Evolutionary conservation across 1,140 invertebrate species (phyloP).

Genomic region (Brachionus plicatilis): DNA sequence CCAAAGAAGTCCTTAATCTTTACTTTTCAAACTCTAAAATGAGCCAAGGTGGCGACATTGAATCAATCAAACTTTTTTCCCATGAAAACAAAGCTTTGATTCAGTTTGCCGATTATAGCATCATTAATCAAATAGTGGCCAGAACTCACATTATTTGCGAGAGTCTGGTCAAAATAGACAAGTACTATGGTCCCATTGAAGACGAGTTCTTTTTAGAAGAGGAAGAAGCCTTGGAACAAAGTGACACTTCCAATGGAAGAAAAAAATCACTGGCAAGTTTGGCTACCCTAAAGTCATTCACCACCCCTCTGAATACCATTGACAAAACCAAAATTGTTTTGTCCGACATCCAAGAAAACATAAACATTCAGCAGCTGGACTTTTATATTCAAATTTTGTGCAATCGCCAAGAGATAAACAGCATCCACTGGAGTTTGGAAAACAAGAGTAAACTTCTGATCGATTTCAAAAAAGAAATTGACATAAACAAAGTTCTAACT

Average conservation of each 20-base stretch:
- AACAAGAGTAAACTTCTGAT: conserved; percentile 31
- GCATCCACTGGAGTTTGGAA: conserved; percentile 33
- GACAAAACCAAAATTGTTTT: conserved; percentile 25
- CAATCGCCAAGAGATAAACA: conserved; percentile 27
- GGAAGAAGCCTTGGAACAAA: neutral
- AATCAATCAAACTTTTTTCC: conserved; percentile 31
- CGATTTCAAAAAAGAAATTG: conserved; percentile 40
- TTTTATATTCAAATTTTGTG: conserved; percentile 25
- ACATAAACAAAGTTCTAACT: conserved; percentile 21
- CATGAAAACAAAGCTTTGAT: conserved; percentile 35
- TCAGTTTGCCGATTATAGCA: neutral
- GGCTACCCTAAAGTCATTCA: neutral
- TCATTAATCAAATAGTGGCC: neutral
- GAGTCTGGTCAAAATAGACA: conserved; percentile 19
- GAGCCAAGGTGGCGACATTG: conserved; percentile 16
- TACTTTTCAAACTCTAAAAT: conserved; percentile 33
- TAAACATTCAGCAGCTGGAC: conserved; percentile 36
- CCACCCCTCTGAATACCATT: neutral
- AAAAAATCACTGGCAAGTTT: neutral
- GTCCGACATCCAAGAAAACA: conserved; percentile 16
- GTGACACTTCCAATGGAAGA: neutral
- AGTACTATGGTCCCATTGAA: conserved; percentile 24
- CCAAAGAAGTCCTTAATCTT: conserved; percentile 14
- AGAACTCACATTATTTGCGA: conserved; percentile 32
- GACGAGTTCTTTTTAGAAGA: conserved; percentile 22